A percentile compares a stretch with the other conserved stretches of the same genome.
phyloP scores from a whole-genome alignment of 2,888 invertebrate genomes.

The Hypolimnas misippus region DNA sequence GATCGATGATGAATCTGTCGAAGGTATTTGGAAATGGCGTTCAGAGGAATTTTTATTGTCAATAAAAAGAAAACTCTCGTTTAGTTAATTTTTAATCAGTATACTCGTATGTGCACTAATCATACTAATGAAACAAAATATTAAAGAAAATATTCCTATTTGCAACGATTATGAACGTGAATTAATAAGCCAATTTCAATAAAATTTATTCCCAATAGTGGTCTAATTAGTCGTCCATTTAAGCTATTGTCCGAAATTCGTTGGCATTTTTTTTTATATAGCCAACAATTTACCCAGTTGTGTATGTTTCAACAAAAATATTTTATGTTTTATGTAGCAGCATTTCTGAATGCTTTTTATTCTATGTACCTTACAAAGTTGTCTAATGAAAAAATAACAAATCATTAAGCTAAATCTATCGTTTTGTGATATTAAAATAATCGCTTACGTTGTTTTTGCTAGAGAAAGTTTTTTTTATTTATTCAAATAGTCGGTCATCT shows the following conservation, averaged over 20 bases:
- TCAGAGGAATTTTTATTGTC: slow-evolving; percentile 9
- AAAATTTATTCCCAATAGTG: no score
- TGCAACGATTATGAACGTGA: no score
- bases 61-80: neutral
- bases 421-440: neutral
- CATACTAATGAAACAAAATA: no score
- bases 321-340: neutral
- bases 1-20: slow-evolving; percentile 59
- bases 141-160: no score
- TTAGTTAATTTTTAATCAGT: no score
- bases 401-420: slow-evolving; percentile 19
- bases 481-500: neutral
- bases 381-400: slow-evolving; percentile 19
- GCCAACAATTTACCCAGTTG: no score
- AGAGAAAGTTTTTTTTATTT: neutral
- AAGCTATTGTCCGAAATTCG: no score
- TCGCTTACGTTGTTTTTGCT: neutral
- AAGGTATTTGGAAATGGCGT: slow-evolving; percentile 11
- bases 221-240: no score
- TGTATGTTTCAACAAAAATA: no score
- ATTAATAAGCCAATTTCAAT: no score
- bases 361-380: slow-evolving; percentile 10
- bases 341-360: neutral
- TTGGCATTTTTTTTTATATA: no score
- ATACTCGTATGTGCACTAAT: no score